These are phyloP conservation scores for Pipistrellus kuhlii DNA, from an alignment of 2,797 vertebrate species.

Conservation along the genomic window DNA sequence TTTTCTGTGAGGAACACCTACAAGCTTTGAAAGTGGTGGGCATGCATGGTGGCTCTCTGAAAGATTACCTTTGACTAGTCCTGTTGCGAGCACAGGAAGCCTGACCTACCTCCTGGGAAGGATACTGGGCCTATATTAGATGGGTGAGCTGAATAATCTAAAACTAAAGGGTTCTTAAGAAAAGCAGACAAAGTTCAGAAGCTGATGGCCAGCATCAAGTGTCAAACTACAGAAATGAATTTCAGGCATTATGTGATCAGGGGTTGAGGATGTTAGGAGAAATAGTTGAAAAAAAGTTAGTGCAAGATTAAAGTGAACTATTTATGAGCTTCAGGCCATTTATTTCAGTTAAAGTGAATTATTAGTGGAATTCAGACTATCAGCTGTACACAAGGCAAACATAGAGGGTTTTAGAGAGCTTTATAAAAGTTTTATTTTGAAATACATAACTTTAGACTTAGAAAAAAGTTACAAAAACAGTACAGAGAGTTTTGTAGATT, in stretches of 20 bases:
- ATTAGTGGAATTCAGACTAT: neutral
- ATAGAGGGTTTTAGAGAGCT: neutral
- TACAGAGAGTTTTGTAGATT: neutral
- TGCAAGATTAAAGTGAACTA: neutral
- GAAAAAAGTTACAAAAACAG: neutral
- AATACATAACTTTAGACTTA: neutral
- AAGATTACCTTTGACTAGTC: neutral
- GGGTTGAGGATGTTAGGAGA: neutral
- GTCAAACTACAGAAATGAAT: neutral
- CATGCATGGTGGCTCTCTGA: neutral
- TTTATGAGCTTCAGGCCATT: neutral
- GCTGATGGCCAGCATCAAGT: neutral
- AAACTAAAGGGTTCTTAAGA: neutral
- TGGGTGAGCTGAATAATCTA: neutral
- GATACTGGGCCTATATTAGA: neutral
- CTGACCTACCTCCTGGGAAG: neutral
- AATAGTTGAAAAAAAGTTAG: neutral
- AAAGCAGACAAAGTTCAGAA: neutral
- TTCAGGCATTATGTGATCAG: neutral
- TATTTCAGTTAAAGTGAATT: neutral
- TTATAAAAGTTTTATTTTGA: conserved; percentile 18
- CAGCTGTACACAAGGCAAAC: neutral
- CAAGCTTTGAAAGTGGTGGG: neutral
- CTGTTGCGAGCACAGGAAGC: neutral
- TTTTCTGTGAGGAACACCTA: neutral